Base-by-base conservation (phyloP, 2,113 vertebrate species). In the Otis tarda region DNA sequence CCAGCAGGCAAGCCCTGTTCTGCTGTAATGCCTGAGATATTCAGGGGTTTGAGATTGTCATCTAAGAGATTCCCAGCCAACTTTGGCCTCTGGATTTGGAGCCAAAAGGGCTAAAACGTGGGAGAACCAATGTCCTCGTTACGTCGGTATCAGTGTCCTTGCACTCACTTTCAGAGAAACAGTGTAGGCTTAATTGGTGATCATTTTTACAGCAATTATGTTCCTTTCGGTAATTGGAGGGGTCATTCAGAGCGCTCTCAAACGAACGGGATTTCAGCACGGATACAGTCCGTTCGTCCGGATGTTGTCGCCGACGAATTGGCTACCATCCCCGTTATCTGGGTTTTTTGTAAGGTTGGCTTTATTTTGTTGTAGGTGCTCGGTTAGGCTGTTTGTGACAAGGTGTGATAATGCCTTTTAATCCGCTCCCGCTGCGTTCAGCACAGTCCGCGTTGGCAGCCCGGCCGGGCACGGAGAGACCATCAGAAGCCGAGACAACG, bases 1-100 rank as follows among this genome's bases (percentile, higher is more conserved):
- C 97, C 93, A 95, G 97, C 95, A 93, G 94, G 87, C 92, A 95
- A 97, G 96, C 97, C 97, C 94, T 96, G 96, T 95, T 96, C 96
- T 95, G 94, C 98, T 96, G 95, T 96, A 91, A 68, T 96, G 97
- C 98, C 98, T 98, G 98, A 98, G 98, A 97, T 96, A 90, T 79
- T 91, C 97, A 97, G 98, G 96, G 94, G 94, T 81, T 95, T 83
- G 90, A 96, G 98, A 97, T 95, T 97, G 97, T 92, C 56, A 95
- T 96, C 96, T 61, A 81, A 85, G 87, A 87, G 89, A 63, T 95
- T 94, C 82, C 94, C 87, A 94, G 92, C 91, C 96, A 96, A 87
- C 93, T 80, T 92, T 87, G 95, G 95, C 96, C 95, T 92, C 91
- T 91, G 74, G 68, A 79, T 85, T 91, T 75, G 81, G 94, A 97